Evolutionary conservation across 2,113 vertebrate species (phyloP).

Genomic region (Paracanthobrama guichenoti): DNA sequence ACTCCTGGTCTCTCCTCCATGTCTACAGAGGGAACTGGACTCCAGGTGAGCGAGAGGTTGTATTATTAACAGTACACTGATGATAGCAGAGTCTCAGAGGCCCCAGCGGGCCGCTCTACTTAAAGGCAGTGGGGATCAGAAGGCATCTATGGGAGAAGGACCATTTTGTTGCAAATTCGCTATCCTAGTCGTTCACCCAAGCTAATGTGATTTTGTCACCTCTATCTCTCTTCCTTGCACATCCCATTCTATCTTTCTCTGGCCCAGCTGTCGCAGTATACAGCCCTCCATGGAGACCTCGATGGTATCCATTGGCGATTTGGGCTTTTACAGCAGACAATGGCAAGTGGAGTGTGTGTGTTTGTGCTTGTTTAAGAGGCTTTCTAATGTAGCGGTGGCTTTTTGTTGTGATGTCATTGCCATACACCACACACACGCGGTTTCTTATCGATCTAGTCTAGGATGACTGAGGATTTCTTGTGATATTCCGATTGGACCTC

Average conservation of each 20-base stretch:
- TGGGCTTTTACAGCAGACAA: constrained; percentile 62
- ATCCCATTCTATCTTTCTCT: not conserved
- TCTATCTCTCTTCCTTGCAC: constrained; percentile 7
- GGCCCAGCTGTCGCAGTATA: constrained; percentile 56
- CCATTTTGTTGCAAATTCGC: not conserved
- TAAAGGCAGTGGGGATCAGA: not conserved
- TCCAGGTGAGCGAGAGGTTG: constrained; percentile 77
- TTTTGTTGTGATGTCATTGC: not conserved
- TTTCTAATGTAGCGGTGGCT: not conserved
- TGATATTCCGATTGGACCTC: not conserved
- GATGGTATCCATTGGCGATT: constrained; percentile 59
- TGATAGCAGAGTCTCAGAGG: not conserved
- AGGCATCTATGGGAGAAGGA: not conserved
- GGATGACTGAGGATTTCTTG: not conserved
- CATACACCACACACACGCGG: not conserved
- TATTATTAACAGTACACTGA: constrained; percentile 17
- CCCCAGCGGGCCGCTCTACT: not conserved
- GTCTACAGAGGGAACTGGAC: constrained; percentile 81
- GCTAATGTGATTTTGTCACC: constrained; percentile 1
- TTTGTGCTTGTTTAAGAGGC: not conserved
- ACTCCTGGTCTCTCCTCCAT: constrained; percentile 68
- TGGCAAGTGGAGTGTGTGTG: constrained; percentile 64
- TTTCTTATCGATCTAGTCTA: not conserved
- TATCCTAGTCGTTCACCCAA: constrained; percentile 16
- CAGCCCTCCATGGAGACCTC: constrained; percentile 65